Percentiles rank a stretch among this genome's conserved stretches.
These are phyloP conservation scores for Patiria miniata DNA, from an alignment of 35 echinoderm and acorn worm genomes.

Conservation along the genomic window DNA sequence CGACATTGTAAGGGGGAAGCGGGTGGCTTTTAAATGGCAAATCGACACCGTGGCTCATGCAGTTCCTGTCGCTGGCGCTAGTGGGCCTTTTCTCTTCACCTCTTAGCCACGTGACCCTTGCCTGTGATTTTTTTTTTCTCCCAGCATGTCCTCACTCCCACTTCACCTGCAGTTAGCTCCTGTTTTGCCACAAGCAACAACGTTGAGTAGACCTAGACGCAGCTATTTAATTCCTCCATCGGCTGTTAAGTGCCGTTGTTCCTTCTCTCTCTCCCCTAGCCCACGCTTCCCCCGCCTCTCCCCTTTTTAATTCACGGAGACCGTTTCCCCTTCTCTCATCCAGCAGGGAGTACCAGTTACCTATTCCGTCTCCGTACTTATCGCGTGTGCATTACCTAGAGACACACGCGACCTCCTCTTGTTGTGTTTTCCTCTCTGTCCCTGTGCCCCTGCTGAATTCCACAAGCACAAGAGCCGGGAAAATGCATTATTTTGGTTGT, in stretches of 20 bases:
- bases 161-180: slow-evolving; percentile 15
- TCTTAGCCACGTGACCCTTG: not conserved
- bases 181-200: slow-evolving; percentile 30
- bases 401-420: not conserved
- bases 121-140: too few species aligned
- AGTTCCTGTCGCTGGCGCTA: not conserved
- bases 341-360: not conserved
- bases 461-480: too few species aligned
- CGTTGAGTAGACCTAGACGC: not conserved
- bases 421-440: not conserved
- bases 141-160: not conserved
- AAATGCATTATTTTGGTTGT: too few species aligned
- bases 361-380: not conserved
- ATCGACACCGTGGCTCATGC: not conserved
- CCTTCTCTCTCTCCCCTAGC: not conserved
- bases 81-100: not conserved
- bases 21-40: slow-evolving; percentile 10
- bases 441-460: too few species aligned
- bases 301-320: not conserved
- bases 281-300: not conserved
- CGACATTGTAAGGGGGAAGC: not conserved
- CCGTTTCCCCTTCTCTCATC: too few species aligned
- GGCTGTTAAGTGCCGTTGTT: slow-evolving; percentile 20
- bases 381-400: slow-evolving; percentile 1
- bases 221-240: slow-evolving; percentile 29